These are phyloP conservation scores for Globodera rostochiensis DNA, from an alignment of 1,140 invertebrate genomes.

Conservation along the genomic window DNA sequence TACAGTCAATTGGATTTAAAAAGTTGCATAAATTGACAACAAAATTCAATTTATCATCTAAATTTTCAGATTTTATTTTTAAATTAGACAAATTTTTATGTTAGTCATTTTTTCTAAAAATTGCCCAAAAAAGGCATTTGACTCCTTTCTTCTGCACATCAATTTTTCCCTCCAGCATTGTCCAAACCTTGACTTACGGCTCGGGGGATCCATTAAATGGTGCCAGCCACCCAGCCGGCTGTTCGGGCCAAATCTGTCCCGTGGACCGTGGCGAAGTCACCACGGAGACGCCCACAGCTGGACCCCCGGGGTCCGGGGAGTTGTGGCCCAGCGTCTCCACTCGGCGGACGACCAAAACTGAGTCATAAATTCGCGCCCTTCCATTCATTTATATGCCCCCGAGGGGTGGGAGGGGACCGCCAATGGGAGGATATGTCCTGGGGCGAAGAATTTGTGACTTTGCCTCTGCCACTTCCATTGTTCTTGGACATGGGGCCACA, in stretches of 20 bases:
- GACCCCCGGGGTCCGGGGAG: neutral
- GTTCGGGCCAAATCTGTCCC: constrained; percentile 9
- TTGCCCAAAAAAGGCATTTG: no score
- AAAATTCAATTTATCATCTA: no score
- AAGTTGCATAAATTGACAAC: neutral
- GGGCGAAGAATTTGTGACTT: neutral
- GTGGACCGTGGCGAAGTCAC: constrained; percentile 10
- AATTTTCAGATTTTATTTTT: no score
- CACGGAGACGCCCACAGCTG: neutral
- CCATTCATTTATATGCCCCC: neutral
- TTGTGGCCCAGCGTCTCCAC: neutral
- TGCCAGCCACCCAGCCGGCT: neutral
- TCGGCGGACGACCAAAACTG: constrained; percentile 3
- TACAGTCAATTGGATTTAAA: no score
- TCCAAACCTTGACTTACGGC: neutral
- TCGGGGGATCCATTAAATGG: constrained; percentile 9
- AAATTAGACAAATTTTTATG: no score
- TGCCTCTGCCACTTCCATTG: neutral
- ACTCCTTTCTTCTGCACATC: neutral
- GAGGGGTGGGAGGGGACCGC: no score
- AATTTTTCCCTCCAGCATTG: neutral
- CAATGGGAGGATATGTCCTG: neutral
- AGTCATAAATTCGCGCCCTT: constrained; percentile 14
- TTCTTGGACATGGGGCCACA: neutral
- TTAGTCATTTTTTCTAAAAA: no score